These are phyloP conservation scores for Hippopotamyrus pictus DNA, from an alignment of 2,797 vertebrate genomes.

Conservation along the genomic window DNA sequence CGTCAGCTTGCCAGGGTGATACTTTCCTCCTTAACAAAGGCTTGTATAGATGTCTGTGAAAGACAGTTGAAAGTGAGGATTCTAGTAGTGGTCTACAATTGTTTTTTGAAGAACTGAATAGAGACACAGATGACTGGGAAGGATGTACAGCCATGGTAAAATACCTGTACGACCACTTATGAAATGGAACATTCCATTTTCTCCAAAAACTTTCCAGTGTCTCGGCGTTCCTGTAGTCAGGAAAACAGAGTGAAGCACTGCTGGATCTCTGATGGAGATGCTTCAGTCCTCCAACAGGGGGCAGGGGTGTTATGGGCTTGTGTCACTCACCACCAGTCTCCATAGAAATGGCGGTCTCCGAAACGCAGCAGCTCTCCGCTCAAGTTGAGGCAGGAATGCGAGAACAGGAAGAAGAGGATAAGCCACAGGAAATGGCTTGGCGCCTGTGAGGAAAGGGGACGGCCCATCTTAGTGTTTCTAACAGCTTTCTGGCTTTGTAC, in stretches of 20 bases:
- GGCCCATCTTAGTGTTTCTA: neutral
- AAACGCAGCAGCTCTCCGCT: slow-evolving; percentile 48
- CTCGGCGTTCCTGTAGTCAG: slow-evolving; percentile 38
- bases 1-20: slow-evolving; percentile 28
- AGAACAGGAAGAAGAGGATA: slow-evolving; percentile 47
- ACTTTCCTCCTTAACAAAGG: slow-evolving; percentile 23
- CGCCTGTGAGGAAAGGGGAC: slow-evolving; percentile 32
- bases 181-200: slow-evolving; percentile 40
- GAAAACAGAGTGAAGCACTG: neutral
- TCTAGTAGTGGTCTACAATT: neutral
- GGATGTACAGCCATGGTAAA: neutral
- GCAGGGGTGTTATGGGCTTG: neutral
- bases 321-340: slow-evolving; percentile 37
- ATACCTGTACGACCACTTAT: slow-evolving; percentile 44
- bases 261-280: neutral
- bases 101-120: neutral
- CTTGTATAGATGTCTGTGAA: slow-evolving; percentile 39
- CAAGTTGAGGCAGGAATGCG: slow-evolving; percentile 47
- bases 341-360: slow-evolving; percentile 47
- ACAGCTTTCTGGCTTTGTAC: neutral
- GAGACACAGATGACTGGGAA: neutral
- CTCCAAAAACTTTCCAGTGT: slow-evolving; percentile 41
- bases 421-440: slow-evolving; percentile 53
- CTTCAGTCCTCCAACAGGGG: neutral
- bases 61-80: neutral